phyloP scores from a whole-genome alignment of 2,113 vertebrate species.

The Fulmarus glacialis region DNA sequence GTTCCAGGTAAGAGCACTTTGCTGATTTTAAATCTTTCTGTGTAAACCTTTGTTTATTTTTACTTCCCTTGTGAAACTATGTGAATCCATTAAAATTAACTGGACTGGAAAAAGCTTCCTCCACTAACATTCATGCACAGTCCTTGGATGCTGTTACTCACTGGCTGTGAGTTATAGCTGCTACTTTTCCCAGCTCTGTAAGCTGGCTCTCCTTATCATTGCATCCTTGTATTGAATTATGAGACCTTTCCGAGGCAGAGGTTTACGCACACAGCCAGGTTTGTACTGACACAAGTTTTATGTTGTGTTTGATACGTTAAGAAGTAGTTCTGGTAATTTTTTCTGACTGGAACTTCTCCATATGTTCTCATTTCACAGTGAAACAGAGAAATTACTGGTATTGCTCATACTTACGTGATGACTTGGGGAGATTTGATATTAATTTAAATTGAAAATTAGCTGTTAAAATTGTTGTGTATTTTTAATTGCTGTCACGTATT shows the following conservation, averaged over 20 bases:
- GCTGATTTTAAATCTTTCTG: background rate
- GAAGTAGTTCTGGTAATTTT: background rate
- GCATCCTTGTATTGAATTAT: background rate
- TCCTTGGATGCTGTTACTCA: background rate
- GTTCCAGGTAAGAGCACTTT: background rate
- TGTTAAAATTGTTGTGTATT: background rate
- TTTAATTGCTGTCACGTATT: background rate
- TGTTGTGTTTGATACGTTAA: fast-evolving
- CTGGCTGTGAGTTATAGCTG: background rate
- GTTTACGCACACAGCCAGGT: background rate
- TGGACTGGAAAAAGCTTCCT: background rate
- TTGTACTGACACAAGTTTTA: background rate
- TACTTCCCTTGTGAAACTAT: background rate
- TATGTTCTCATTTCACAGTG: fast-evolving
- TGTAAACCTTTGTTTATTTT: background rate
- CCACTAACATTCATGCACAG: too few species aligned
- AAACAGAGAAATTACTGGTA: background rate
- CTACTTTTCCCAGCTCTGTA: background rate
- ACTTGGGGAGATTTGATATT: background rate
- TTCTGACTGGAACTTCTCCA: background rate
- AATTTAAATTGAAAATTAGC: background rate
- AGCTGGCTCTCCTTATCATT: background rate
- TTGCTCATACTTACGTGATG: background rate
- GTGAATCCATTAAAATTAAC: background rate
- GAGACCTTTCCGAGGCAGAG: background rate